Percentiles rank a stretch among this genome's conserved stretches.
Evolutionary conservation across 2,888 invertebrate species (phyloP).

Genomic region (Lamellibrachia columna): DNA sequence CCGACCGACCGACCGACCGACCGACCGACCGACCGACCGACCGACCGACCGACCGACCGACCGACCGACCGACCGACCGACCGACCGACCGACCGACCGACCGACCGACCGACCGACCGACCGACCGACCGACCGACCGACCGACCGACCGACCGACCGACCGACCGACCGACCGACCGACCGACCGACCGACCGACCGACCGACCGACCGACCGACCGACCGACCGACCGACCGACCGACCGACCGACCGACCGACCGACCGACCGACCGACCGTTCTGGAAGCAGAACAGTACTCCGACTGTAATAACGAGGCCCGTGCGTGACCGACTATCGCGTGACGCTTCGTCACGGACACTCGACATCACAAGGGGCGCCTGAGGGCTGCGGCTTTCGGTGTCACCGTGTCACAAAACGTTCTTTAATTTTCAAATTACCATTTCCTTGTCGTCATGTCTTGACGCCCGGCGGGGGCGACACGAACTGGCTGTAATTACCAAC

Average conservation of each 20-base stretch:
- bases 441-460: conserved; percentile 6
- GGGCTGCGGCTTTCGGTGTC: background rate
- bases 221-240: too few relatives aligned
- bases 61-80: too few relatives aligned
- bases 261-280: background rate
- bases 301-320: background rate
- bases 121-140: too few relatives aligned
- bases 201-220: too few relatives aligned
- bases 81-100: too few relatives aligned
- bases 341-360: background rate
- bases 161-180: too few relatives aligned
- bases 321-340: background rate
- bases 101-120: too few relatives aligned
- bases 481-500: background rate
- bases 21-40: background rate
- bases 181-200: too few relatives aligned
- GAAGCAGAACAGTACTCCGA: background rate
- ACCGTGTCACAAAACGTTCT: conserved; percentile 5
- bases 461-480: conserved; percentile 4
- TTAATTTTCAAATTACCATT: conserved; percentile 10
- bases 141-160: too few relatives aligned
- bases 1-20: background rate
- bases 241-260: too few relatives aligned
- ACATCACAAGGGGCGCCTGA: background rate
- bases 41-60: background rate